Base-by-base conservation (phyloP, 2,113 vertebrate genomes). In the Otolemur garnettii region DNA sequence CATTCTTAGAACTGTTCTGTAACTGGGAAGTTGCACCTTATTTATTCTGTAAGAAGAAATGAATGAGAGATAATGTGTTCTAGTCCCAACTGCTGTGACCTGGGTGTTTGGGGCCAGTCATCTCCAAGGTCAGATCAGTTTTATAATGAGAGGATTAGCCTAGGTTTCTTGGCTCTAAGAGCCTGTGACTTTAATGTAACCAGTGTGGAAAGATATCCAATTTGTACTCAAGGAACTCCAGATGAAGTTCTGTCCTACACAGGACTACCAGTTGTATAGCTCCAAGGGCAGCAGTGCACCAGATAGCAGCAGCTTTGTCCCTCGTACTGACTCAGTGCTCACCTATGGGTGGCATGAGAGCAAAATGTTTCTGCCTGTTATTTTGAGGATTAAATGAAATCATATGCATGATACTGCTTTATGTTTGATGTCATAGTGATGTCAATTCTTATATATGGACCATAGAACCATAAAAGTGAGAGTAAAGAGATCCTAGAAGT, bases 271-370 rank as follows among this genome's bases (percentile, higher is more conserved):
- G 0, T 0, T 13, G 6, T 57, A 0, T 7, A 17, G 7, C 4
- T 42, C 42, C 4, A 0, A 2, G 19, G n/a, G 0, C n/a, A 1
- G 68, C 1, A 3, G 7, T 62, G 7, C 57, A 18, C 8, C 2
- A 1, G 5, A 4, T 5, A n/a, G 53, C 14, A 8, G 17, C 57
- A 38, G 38, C 38, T 92, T 28, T 11, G 72, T 17, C 7, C 53
- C 66, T 84, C 5, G 1, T 11, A 7, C 15, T 62, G 33, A 60
- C 33, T 15, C 9, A 15, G 18, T 35, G 35, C 26, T 45, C 55
- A 26, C 24, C 7, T 68, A 0, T 11, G 38, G 38, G 9, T 84
- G 38, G 69, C 59, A 7, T 33, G 62, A 84, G 62, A 38, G 50
- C n/a, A 87, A 17, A 55, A 3, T 59, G 28, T 79, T 6, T 42